These are phyloP conservation scores for Apodemia mormo DNA, from an alignment of 2,888 invertebrate genomes.

Conservation along the genomic window DNA sequence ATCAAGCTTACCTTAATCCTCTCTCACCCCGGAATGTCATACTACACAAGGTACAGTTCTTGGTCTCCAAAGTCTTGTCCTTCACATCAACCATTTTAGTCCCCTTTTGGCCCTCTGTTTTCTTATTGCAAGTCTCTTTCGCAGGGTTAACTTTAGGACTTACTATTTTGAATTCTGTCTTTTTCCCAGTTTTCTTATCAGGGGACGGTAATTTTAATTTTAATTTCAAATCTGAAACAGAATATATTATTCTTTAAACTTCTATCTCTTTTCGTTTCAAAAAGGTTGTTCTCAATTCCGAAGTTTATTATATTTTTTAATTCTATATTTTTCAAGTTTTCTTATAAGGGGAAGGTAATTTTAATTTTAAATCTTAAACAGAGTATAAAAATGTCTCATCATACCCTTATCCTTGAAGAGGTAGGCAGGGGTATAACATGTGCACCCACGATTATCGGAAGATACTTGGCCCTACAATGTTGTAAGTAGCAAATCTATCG, in stretches of 20 bases:
- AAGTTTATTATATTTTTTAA: constrained; percentile 15
- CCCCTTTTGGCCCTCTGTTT: constrained; percentile 26
- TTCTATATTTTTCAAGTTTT: constrained; percentile 39
- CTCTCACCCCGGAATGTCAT: constrained; percentile 61
- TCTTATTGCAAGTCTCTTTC: constrained; percentile 34
- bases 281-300: too few species aligned
- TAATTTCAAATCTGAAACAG: constrained; percentile 57
- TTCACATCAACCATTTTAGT: constrained; percentile 27
- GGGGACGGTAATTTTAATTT: constrained; percentile 47
- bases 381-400: too few species aligned
- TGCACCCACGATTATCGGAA: too few species aligned
- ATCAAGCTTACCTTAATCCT: constrained; percentile 56
- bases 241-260: too few species aligned
- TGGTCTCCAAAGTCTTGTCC: constrained; percentile 41
- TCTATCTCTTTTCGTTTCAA: too few species aligned
- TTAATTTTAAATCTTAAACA: constrained; percentile 56
- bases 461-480: too few species aligned
- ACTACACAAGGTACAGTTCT: constrained; percentile 58
- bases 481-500: too few species aligned
- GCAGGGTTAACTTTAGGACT: constrained; percentile 24
- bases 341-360: constrained; percentile 45
- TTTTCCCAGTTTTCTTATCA: constrained; percentile 45
- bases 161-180: constrained; percentile 33
- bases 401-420: too few species aligned
- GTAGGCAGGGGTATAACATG: too few species aligned